Base-by-base conservation (phyloP, 2,888 invertebrate species). In the Nasonovia ribisnigri region DNA sequence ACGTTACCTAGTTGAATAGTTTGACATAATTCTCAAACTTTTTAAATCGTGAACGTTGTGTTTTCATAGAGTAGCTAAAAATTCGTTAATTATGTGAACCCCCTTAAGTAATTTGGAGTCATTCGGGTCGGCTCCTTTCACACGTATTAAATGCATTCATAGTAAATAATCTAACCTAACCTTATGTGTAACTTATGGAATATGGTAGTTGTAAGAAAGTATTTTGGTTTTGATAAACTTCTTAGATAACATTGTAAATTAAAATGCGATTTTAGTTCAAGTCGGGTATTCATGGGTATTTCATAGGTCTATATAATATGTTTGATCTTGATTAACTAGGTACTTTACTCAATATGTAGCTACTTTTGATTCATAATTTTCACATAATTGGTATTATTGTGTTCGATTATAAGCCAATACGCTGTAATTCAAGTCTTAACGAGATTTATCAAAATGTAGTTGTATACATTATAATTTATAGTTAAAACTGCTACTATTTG, bases 1-100 rank as follows among this genome's bases (percentile, higher is more conserved):
- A 46, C 42, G 88, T 48, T 36, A n/a, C n/a, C n/a, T n/a, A 51
- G 88, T 88, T 11, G n/a, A 5, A 16, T 84, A 42, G 29, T 36
- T 86, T 43, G n/a, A 91, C 91, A 91, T 43, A 43, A 86, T 86
- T 91, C 43, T 54, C 84, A 84, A 91, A 48, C 36, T 92, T 46
- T 26, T 86, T 24, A 91, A 57, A 36, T 46, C 2, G 26, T 89
- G 46, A 46, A 54, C 57, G n/a, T 8, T 11, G 26, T 84, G 3
- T 54, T 43, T 84, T 84, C 36, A 88, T 36, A 57, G 36, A 57
- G 26, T 36, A 13, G 16, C 54, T 42, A 48, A 93, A 60, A 88
- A 89, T 86, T 29, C 43, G 43, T 36, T 86, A 93, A 93, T 84
- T 84, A 90, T 93, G 84, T 84, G 93, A 93, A 90, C 42, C 60